Base-by-base conservation (phyloP, 2,113 vertebrate genomes). In the Ascaphus truei region DNA sequence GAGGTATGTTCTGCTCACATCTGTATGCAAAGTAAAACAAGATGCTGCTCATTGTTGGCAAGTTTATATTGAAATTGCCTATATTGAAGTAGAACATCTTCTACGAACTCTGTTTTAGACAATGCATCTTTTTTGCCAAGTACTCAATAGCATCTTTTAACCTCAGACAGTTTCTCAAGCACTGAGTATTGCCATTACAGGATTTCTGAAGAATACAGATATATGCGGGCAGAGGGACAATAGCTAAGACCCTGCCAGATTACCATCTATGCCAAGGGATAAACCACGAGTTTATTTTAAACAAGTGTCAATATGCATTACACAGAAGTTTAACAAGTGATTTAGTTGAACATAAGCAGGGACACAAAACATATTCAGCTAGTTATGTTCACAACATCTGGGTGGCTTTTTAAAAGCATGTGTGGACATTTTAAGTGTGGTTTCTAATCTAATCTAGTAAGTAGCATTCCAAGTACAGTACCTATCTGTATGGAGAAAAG, bases 281-380 rank as follows among this genome's bases (percentile, higher is more conserved):
- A 59, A 69, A 60, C 66, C 66, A 50, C 51, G 43, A 34, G 45
- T 51, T 60, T 69, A 60, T 59, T 37, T 69, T 69, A 69, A 69
- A 69, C 66, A 69, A 69, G 60, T 34, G 55, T 69, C 66, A 68
- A 34, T 59, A 41, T 59, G 30, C 65, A 68, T 68, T 68, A 68
- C 45, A 26, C 25, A 30, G 50, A 20, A 69, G 66, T 39, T 59
- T 60, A 59, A 69, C 65, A 36, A 59, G 55, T 69, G 55, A 60
- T 69, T 69, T 34, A 69, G 20, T 37, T 60, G 66, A 69, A 60
- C 66, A 69, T 31, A 31, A 31, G 29, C 51, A 20, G 26, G 51
- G 51, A 16, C 31, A 31, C 48, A 52, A 60, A 60, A 16, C 11
- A 12, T 45, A 48, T 62, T 60, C 43, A 60, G 43, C 34, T 51